Evolutionary conservation across 2,888 invertebrate species (phyloP), one percentile per base, ranked within the genome.

Genomic region (Cybosia mesomella): DNA sequence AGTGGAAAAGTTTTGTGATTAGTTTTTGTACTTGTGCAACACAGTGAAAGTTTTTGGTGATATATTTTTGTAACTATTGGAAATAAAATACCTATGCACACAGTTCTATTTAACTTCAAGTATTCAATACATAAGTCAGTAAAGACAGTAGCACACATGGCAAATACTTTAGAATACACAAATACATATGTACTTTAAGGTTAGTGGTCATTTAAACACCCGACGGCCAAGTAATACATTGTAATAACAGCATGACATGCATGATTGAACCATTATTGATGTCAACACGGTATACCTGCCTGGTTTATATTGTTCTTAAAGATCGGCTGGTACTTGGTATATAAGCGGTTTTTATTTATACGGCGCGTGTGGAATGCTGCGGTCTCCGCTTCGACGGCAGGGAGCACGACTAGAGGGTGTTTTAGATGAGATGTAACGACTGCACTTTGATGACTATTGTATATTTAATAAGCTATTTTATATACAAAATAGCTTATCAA

Each of bases 261-360:
- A 68, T 61, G 34, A 54, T 70, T 53, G 63, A 68, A 75, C 61
- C 66, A 64, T 67, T 76, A 72, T 76, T 66, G 89, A 90, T 92
- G 93, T 93, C 93, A 92, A 89, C 91, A 86, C 80, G 85, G 84
- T 84, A 85, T 85, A 49, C 22, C 43, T n/a, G 83, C 85, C 83
- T 85, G 85, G 81, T 79, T 77, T 76, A 80, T 85, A 83, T 84
- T 87, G 87, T 88, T 81, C 84, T 82, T 79, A 75, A 80, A 87
- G 86, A 88, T 87, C 88, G 86, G 85, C 86, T 81, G 83, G 83
- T 92, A 92, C 84, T 82, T 86, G 84, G 81, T 86, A 89, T 86
- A 90, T 92, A 90, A 89, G 88, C 85, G 87, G 85, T 89, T 90
- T 66, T 90, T 93, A 93, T 93, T 93, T 93, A 92, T 91, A 91